Evolutionary conservation across 2,888 invertebrate genomes (phyloP).

Genomic region (Caenorhabditis becei): DNA sequence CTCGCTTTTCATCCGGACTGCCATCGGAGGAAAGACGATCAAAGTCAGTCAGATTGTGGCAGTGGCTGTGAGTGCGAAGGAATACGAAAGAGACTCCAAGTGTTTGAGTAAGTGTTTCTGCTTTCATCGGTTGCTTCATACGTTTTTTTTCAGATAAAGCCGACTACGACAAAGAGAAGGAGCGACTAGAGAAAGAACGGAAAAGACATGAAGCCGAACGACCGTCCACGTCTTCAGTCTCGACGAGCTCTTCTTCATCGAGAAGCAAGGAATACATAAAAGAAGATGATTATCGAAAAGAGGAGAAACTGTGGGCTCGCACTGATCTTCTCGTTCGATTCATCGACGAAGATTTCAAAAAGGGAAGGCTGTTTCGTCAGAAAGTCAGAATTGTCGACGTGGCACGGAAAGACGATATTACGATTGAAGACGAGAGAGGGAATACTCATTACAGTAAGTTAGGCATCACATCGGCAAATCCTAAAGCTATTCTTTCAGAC

Average conservation of each 20-base stretch:
- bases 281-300: slow-evolving; percentile 1
- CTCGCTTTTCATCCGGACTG: slow-evolving; percentile 85
- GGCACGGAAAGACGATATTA: slow-evolving; percentile 66
- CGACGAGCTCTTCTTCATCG: neutral
- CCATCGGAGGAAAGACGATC: slow-evolving; percentile 66
- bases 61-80: slow-evolving; percentile 88
- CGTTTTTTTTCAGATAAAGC: slow-evolving; percentile 61
- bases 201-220: slow-evolving; percentile 15
- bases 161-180: slow-evolving; percentile 69
- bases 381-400: slow-evolving; percentile 73
- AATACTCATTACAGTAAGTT: slow-evolving; percentile 63
- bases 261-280: slow-evolving; percentile 6
- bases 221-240: slow-evolving; percentile 19
- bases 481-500: slow-evolving; percentile 54
- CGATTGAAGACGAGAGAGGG: slow-evolving; percentile 68
- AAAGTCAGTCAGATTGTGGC: slow-evolving; percentile 84
- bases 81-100: slow-evolving; percentile 85
- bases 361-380: slow-evolving; percentile 60
- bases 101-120: slow-evolving; percentile 67
- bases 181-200: slow-evolving; percentile 55
- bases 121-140: no score
- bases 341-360: slow-evolving; percentile 66
- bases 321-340: slow-evolving; percentile 69
- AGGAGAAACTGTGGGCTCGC: slow-evolving; percentile 66
- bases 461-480: neutral